These are phyloP conservation scores for Tadarida brasiliensis DNA, from an alignment of 2,797 vertebrate genomes.

Conservation along the genomic window DNA sequence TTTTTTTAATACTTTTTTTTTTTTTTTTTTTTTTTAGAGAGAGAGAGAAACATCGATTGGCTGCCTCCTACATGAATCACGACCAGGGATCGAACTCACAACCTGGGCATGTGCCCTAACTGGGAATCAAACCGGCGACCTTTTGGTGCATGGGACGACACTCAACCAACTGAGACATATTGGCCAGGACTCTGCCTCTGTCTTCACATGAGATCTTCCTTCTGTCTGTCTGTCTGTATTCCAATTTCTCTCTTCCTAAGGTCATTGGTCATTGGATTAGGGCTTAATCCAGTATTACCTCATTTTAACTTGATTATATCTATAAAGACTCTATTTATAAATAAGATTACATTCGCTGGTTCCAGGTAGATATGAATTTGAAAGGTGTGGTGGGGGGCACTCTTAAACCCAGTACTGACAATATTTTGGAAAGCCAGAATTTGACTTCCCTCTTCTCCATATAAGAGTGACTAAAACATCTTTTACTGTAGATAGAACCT, in stretches of 20 bases:
- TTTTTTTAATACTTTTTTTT: no score
- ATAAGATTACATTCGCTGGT: background rate
- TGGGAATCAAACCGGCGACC: no score
- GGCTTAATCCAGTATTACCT: background rate
- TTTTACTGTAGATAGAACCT: background rate
- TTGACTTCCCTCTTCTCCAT: background rate
- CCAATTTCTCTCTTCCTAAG: background rate
- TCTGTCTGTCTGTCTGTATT: background rate
- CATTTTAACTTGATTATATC: background rate
- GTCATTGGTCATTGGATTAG: background rate
- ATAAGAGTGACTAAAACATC: background rate
- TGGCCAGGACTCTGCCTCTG: background rate
- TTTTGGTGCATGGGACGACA: no score
- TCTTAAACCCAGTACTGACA: background rate
- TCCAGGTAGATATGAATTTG: background rate
- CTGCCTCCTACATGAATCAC: no score
- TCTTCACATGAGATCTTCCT: background rate
- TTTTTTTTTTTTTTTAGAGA: no score
- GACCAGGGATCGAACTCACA: no score
- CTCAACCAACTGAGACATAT: no score
- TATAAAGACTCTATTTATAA: background rate
- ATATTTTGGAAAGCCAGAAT: conserved; percentile 1
- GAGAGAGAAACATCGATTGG: no score
- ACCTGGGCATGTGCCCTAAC: no score
- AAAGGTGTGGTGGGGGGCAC: background rate